Conservation (phyloP, 1,140 invertebrate genomes). For the Saccostrea glomerata region DNA sequence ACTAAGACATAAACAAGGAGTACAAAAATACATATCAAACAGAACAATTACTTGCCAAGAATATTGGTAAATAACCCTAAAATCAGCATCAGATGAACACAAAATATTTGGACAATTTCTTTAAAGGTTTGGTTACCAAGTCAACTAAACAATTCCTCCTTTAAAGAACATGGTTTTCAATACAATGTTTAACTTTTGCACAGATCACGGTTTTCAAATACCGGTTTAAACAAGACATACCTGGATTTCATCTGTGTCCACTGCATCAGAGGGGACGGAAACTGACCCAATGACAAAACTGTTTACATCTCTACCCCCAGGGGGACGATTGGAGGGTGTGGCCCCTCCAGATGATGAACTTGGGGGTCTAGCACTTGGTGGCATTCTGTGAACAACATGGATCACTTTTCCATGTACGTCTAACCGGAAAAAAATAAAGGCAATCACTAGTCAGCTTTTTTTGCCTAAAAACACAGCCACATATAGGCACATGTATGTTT, state of each 20-base stretch:
- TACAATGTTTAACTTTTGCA: too few relatives aligned
- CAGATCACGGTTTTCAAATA: background rate
- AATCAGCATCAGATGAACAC: background rate
- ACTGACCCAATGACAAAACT: slow-evolving; percentile 78
- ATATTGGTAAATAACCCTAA: background rate
- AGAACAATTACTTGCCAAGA: background rate
- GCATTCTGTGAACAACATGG: slow-evolving; percentile 92
- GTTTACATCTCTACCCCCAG: slow-evolving; percentile 78
- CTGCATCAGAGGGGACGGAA: slow-evolving; percentile 75
- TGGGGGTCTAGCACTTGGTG: slow-evolving; percentile 81
- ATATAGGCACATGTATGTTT: too few relatives aligned
- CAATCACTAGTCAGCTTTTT: too few relatives aligned
- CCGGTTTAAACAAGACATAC: slow-evolving; percentile 60
- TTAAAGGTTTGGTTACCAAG: background rate
- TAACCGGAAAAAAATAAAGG: slow-evolving; percentile 74
- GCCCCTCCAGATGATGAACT: slow-evolving; percentile 51
- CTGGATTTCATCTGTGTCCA: slow-evolving; percentile 77
- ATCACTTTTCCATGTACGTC: slow-evolving; percentile 95
- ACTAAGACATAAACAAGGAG: background rate
- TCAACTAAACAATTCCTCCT: background rate
- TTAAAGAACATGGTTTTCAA: background rate
- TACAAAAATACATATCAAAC: background rate
- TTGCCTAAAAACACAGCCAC: too few relatives aligned
- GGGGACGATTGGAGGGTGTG: slow-evolving; percentile 75
- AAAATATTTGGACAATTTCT: background rate